A percentile compares a stretch with the other conserved stretches of the same genome.
These are phyloP conservation scores for Morelia viridis DNA, from an alignment of 2,797 vertebrate genomes.

Conservation along the genomic window DNA sequence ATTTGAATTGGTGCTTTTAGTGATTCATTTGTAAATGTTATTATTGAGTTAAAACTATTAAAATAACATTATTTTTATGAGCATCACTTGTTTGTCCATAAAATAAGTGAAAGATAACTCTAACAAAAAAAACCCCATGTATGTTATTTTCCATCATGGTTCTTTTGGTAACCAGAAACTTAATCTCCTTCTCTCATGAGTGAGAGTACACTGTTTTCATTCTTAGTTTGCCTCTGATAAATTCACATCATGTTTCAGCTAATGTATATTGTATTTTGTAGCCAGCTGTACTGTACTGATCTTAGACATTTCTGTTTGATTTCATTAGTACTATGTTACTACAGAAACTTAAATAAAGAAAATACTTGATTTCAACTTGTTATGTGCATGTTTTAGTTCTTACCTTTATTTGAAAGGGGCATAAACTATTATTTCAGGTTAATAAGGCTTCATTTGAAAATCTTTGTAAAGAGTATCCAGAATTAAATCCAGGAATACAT, in stretches of 20 bases:
- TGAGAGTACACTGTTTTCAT: neutral
- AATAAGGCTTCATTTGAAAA: neutral
- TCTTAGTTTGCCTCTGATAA: neutral
- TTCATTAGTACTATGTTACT: neutral
- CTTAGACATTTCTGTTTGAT: neutral
- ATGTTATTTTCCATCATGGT: neutral
- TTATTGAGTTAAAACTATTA: neutral
- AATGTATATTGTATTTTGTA: neutral
- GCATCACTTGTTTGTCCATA: neutral
- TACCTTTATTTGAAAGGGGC: neutral
- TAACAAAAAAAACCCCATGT: too few relatives aligned
- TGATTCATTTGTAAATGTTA: neutral
- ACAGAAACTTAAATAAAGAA: neutral
- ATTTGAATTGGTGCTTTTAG: too few relatives aligned
- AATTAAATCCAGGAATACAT: neutral
- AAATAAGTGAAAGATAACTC: neutral
- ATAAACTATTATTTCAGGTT: neutral
- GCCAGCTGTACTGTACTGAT: neutral
- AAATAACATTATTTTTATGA: neutral
- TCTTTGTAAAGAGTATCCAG: too few relatives aligned
- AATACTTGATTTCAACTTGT: neutral
- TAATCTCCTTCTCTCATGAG: neutral
- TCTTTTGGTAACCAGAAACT: neutral
- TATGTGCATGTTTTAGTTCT: neutral
- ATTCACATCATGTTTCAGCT: neutral